Base-by-base conservation (phyloP, 2,113 vertebrate species). In the Phylloscopus whistleri region DNA sequence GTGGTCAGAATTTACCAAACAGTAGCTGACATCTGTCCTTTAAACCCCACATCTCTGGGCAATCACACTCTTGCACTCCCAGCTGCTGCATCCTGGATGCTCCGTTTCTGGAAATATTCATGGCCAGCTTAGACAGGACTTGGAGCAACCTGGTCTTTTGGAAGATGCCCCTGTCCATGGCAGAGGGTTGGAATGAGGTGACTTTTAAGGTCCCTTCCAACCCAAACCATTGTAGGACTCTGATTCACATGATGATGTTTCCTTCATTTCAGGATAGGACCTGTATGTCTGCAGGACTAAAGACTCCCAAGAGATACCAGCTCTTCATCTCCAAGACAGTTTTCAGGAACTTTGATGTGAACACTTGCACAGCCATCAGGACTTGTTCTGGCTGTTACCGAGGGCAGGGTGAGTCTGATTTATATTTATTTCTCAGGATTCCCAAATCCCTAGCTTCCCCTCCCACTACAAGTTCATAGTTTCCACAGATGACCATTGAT, bases 221-320 rank as follows among this genome's bases (percentile, higher is more conserved):
- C 7, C 16, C 49, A 49, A 27, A 11, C 15, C 13, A 24, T 7
- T 43, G 2, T 5, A 56, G 35, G 35, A 49, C 16, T 43, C 43
- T 6, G 43, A 28, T 31, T 53, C 74, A n/a, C 21, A 17, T 16
- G 46, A 37, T 72, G 30, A 46, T n/a, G 16, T 62, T 91, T 89
- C 67, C 28, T 78, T 31, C n/a, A 17, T 80, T 80, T 41, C 92
- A 97, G 93, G 70, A 93, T 26, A 20, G 31, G 53, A 96, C 37
- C 21, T 98, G 98, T 62, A 98, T 98, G 98, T 87, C 96, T 78
- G 78, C 96, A 67, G 98, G 98, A 33, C 88, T 98, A 6, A 97
- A 93, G 94, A 98, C 98, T 88, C 98, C 98, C 43, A 92, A 93
- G 84, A 97, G 97, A 44, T 87, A 73, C 44, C 97, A 97, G 62